Evolutionary conservation across 2,888 invertebrate species (phyloP).

Genomic region (Acanthacorydalis orientalis): DNA sequence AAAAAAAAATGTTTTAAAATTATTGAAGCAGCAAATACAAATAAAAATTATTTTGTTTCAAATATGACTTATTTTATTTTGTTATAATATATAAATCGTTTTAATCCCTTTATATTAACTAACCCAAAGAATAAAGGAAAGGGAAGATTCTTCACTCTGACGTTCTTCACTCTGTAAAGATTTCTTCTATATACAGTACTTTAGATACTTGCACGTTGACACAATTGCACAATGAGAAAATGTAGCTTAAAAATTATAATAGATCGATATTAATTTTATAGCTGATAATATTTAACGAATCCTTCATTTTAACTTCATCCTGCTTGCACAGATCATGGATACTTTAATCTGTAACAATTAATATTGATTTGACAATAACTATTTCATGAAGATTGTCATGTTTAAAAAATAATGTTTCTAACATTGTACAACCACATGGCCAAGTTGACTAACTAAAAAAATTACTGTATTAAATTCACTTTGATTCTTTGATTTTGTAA

Average conservation of each 20-base stretch:
- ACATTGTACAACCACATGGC: constrained; percentile 28
- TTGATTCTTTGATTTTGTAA: constrained; percentile 11
- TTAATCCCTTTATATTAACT: too few species aligned
- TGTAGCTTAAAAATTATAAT: too few species aligned
- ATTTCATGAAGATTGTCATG: constrained; percentile 3
- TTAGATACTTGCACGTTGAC: too few species aligned
- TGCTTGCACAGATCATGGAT: constrained; percentile 1
- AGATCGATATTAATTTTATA: neutral
- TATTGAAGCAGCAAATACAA: neutral
- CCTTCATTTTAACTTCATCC: neutral
- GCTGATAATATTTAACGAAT: neutral
- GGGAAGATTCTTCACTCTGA: too few species aligned
- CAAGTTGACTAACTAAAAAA: constrained; percentile 24
- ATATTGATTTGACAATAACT: neutral
- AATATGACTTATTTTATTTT: neutral
- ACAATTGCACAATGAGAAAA: too few species aligned
- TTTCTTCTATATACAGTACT: too few species aligned
- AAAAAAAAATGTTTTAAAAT: neutral
- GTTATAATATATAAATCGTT: too few species aligned
- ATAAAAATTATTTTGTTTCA: neutral
- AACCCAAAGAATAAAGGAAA: too few species aligned
- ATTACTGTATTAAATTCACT: constrained; percentile 4
- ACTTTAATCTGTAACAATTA: neutral
- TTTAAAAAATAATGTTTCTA: constrained; percentile 16
- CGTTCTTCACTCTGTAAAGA: too few species aligned